phyloP scores from a whole-genome alignment of 2,113 vertebrate genomes.

The Mellivora capensis region DNA sequence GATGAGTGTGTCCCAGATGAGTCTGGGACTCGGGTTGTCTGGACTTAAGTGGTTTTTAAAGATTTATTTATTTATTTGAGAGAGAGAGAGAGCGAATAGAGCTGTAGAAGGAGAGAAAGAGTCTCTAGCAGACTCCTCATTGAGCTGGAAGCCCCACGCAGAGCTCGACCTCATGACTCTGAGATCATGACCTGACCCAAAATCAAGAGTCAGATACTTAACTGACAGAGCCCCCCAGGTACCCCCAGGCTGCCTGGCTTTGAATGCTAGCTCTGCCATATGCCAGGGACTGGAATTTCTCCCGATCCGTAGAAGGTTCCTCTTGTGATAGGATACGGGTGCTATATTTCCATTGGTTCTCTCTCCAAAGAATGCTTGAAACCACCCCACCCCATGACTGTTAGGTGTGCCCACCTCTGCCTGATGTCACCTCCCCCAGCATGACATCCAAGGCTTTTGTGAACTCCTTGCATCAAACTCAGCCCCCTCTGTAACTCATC shows the following conservation, averaged over 20 bases:
- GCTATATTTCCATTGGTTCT: background rate
- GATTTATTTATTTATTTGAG: background rate
- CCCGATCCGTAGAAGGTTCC: background rate
- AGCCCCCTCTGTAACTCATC: background rate
- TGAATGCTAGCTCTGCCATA: background rate
- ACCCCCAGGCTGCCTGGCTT: background rate
- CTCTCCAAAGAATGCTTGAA: background rate
- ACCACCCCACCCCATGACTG: too few species aligned
- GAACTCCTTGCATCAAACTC: background rate
- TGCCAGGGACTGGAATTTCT: background rate
- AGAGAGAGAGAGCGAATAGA: background rate
- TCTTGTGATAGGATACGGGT: too few species aligned
- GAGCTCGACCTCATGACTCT: background rate
- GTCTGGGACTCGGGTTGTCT: background rate
- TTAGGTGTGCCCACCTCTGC: background rate
- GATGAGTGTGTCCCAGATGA: accelerated
- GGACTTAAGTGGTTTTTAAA: background rate
- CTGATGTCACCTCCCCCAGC: background rate
- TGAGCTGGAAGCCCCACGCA: background rate
- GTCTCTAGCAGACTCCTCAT: background rate
- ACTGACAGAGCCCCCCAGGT: background rate
- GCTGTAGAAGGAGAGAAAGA: background rate
- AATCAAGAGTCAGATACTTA: too few species aligned
- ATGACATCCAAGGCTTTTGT: background rate
- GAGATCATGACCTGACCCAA: background rate